Evolutionary conservation across 1,140 invertebrate genomes (phyloP), one percentile per base, ranked within the genome.

Genomic region (Formica exsecta): DNA sequence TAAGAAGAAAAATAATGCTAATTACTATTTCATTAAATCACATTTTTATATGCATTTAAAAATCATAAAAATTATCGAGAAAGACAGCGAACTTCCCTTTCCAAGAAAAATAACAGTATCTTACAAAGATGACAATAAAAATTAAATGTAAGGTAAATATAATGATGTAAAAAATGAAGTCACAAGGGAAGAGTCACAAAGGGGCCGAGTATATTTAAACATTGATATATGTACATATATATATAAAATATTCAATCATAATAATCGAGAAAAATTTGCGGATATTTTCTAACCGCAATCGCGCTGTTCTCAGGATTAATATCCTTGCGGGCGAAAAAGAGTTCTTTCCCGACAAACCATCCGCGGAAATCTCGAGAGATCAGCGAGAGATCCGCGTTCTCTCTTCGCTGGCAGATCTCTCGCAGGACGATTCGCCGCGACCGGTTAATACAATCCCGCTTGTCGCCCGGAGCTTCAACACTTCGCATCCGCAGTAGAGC

Each of bases 361-460:
- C n/a, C 57, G 71, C 59, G 71, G 48, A 77, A 64, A 77, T 57
- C 71, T 76, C 81, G 71, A 32, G 73, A 36, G 61, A 84, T 84
- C 59, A 41, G 32, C 71, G 70, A 64, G 22, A 64, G 61, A 62
- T 62, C 57, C 32, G 32, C 44, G 81, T 77, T 77, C 32, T 64
- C 73, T 85, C 81, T 41, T 38, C 76, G 74, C 57, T 59, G 83
- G 48, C 48, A 73, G 66, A 83, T 73, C 62, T 79, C 84, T 80
- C 77, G 77, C 54, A 62, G 87, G 38, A 75, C 68, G 85, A 89
- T 89, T 80, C 71, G 66, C 59, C 38, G 80, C 64, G 70, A 90
- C 84, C 89, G 88, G 89, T 87, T 89, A 89, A 87, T 84, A 84
- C 77, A 73, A 90, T 84, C 81, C 44, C 68, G 76, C 70, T 89